Evolutionary conservation across 2,113 vertebrate species (phyloP).

Genomic region (Thamnaconus septentrionalis): DNA sequence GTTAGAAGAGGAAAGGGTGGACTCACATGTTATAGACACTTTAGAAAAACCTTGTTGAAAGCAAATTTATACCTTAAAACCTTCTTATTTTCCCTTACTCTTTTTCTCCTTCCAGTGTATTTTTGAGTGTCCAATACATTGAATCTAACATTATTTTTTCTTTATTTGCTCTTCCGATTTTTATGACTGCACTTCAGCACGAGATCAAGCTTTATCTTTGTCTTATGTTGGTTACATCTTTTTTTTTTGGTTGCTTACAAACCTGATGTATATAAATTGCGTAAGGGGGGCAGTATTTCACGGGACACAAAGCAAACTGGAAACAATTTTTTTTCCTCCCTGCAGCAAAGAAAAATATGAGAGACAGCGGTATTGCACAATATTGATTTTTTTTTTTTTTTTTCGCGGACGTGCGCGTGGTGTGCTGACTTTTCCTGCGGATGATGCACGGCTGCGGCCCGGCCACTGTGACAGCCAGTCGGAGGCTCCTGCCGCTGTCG

Average conservation of each 20-base stretch:
- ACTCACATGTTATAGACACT: no score
- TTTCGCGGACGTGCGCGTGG: conserved; percentile 52
- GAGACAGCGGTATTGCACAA: conserved; percentile 35
- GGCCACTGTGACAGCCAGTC: conserved; percentile 77
- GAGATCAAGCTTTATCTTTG: no score
- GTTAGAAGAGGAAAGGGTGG: no score
- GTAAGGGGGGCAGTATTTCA: neutral
- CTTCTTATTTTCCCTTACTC: no score
- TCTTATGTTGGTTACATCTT: conserved; percentile 51
- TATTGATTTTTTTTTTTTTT: conserved; percentile 77
- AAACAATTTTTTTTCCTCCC: neutral
- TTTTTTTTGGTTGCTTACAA: conserved; percentile 1
- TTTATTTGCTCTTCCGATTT: neutral
- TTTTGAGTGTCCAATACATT: no score
- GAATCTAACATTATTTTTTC: neutral
- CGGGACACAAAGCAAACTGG: conserved; percentile 2
- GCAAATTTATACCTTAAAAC: no score
- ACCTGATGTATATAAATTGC: neutral
- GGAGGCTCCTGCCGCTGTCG: conserved; percentile 77
- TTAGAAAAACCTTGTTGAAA: no score
- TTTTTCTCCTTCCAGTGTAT: no score
- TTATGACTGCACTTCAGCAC: no score
- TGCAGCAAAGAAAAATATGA: conserved; percentile 8
- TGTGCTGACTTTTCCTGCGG: conserved; percentile 76
- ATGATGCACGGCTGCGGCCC: conserved; percentile 77